Conservation (phyloP, 2,797 vertebrate species). For the Gymnoscopelus braueri region DNA sequence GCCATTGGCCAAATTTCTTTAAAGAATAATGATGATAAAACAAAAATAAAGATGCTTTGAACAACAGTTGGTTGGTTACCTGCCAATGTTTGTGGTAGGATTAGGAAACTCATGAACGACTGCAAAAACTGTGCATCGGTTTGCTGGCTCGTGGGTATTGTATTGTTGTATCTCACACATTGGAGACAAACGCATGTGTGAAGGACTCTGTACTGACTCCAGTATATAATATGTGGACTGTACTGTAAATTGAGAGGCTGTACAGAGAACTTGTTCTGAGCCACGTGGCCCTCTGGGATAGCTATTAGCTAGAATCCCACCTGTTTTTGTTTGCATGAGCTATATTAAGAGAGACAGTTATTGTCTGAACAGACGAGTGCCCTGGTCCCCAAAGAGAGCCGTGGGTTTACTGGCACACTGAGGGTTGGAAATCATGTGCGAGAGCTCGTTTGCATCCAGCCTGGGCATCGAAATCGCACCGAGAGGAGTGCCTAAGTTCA, state of each 20-base stretch:
- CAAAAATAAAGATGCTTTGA: too few species aligned
- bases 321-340: constrained; percentile 45
- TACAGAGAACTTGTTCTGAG: not conserved
- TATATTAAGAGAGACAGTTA: not conserved
- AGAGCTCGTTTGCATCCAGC: constrained; percentile 41
- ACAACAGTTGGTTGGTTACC: too few species aligned
- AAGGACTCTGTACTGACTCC: not conserved
- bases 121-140: too few species aligned
- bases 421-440: constrained; percentile 34
- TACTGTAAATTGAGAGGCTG: not conserved
- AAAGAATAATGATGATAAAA: too few species aligned
- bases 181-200: too few species aligned
- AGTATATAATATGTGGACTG: too few species aligned
- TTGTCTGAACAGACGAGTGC: constrained; percentile 47
- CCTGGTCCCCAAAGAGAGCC: constrained; percentile 31
- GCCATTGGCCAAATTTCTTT: too few species aligned
- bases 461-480: constrained; percentile 33
- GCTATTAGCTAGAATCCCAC: constrained; percentile 39
- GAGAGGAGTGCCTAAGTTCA: constrained; percentile 29
- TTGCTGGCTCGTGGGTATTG: too few species aligned
- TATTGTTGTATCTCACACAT: too few species aligned
- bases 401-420: constrained; percentile 57
- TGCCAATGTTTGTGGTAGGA: too few species aligned
- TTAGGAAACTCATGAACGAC: too few species aligned
- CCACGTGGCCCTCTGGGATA: constrained; percentile 9